phyloP scores from a whole-genome alignment of 2,797 vertebrate species.

The Pempheris klunzingeri region DNA sequence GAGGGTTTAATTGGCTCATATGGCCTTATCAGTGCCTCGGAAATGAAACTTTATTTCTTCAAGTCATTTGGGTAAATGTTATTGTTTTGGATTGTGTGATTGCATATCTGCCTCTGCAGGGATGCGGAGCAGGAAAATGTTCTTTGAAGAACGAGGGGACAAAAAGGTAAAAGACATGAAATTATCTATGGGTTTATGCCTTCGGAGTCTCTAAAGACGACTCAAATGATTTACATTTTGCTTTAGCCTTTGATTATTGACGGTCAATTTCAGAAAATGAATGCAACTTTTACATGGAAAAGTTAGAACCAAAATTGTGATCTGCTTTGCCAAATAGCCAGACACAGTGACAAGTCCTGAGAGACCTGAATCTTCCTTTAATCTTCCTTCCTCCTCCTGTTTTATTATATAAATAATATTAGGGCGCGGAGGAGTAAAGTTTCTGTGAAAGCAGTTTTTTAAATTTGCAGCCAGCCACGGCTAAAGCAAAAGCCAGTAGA shows the following conservation, averaged over 20 bases:
- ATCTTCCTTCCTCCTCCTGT: too few species aligned
- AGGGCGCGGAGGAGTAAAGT: too few species aligned
- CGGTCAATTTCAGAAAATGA: neutral
- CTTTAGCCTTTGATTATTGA: neutral
- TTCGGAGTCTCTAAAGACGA: neutral
- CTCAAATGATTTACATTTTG: neutral
- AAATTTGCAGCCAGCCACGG: neutral
- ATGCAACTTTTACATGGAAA: neutral
- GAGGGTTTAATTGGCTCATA: constrained; percentile 59
- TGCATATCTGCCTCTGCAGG: neutral
- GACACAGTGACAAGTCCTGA: neutral
- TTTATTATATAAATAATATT: neutral
- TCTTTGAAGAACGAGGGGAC: neutral
- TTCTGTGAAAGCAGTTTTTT: neutral
- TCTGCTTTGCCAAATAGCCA: neutral
- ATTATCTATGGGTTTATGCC: neutral
- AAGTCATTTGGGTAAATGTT: constrained; percentile 51
- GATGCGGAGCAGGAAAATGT: neutral
- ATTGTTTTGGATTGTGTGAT: constrained; percentile 40
- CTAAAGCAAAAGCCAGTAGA: neutral
- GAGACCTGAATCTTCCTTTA: neutral
- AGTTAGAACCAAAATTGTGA: neutral
- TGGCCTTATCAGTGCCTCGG: constrained; percentile 50
- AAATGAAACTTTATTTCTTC: constrained; percentile 66
- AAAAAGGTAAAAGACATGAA: neutral